These are phyloP conservation scores for Dinocampus coccinellae DNA, from an alignment of 2,888 invertebrate species.

Conservation along the genomic window DNA sequence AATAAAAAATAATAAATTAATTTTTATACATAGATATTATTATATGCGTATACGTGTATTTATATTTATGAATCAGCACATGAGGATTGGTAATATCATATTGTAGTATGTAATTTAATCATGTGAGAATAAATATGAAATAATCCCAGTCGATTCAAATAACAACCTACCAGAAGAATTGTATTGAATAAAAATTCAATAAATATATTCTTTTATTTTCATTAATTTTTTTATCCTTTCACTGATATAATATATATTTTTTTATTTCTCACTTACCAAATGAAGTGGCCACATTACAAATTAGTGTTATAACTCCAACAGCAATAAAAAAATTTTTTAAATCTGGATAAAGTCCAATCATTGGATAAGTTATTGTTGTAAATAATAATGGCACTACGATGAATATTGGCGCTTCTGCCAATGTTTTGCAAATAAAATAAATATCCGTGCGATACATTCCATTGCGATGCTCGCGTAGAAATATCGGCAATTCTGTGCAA, in stretches of 20 bases:
- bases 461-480: slow-evolving; percentile 88
- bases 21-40: neutral
- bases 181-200: slow-evolving; percentile 2
- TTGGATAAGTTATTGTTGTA: slow-evolving; percentile 86
- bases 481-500: slow-evolving; percentile 89
- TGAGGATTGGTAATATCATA: slow-evolving; percentile 27
- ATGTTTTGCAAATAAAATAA: slow-evolving; percentile 91
- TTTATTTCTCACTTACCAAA: slow-evolving; percentile 76
- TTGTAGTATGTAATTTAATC: slow-evolving; percentile 42
- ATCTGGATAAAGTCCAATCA: slow-evolving; percentile 85
- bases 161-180: neutral
- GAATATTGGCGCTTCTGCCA: slow-evolving; percentile 91
- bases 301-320: slow-evolving; percentile 81
- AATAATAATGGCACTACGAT: slow-evolving; percentile 86
- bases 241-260: neutral
- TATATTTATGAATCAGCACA: neutral
- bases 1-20: slow-evolving; percentile 48
- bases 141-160: slow-evolving; percentile 36
- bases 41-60: neutral
- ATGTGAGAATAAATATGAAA: slow-evolving; percentile 42
- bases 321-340: slow-evolving; percentile 81
- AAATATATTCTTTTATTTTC: slow-evolving; percentile 9
- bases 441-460: slow-evolving; percentile 93
- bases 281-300: slow-evolving; percentile 89
- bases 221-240: slow-evolving; percentile 23